phyloP scores from a whole-genome alignment of 2,888 invertebrate species.

The Agonopterix subpropinquella region DNA sequence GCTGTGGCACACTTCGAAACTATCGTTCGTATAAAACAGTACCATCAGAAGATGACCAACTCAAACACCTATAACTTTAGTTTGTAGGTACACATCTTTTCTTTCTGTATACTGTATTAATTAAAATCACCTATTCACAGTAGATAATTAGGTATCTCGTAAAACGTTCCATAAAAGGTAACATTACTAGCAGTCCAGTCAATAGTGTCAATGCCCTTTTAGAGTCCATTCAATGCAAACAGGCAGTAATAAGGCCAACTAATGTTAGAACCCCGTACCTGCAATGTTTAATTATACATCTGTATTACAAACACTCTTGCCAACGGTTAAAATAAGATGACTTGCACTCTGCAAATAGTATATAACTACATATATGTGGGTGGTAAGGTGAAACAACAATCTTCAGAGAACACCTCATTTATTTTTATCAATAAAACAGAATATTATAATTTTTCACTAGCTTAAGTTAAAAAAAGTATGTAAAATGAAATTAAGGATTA shows the following conservation, averaged over 20 bases:
- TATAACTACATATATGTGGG: conserved; percentile 13
- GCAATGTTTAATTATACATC: too few relatives aligned
- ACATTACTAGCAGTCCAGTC: too few relatives aligned
- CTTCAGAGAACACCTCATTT: conserved; percentile 61
- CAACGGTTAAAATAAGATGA: conserved; percentile 56
- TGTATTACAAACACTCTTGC: conserved; percentile 22
- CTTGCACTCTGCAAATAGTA: conserved; percentile 30
- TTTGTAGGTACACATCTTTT: too few relatives aligned
- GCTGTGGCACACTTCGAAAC: too few relatives aligned
- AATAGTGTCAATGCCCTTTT: conserved; percentile 10
- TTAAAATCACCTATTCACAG: too few relatives aligned
- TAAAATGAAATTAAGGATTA: conserved; percentile 52
- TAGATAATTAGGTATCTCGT: too few relatives aligned
- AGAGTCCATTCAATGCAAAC: conserved; percentile 31
- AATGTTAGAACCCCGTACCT: conserved; percentile 14
- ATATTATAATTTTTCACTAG: conserved; percentile 71
- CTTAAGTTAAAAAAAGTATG: conserved; percentile 59
- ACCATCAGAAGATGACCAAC: too few relatives aligned
- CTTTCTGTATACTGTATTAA: too few relatives aligned
- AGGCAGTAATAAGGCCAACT: conserved; percentile 11
- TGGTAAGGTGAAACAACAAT: conserved; percentile 47
- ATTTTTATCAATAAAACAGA: conserved; percentile 71
- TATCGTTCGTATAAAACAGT: too few relatives aligned
- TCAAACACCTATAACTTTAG: too few relatives aligned
- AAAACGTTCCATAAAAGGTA: too few relatives aligned